These are phyloP conservation scores for Dryadula phaetusa DNA, from an alignment of 2,888 invertebrate genomes.

Conservation along the genomic window DNA sequence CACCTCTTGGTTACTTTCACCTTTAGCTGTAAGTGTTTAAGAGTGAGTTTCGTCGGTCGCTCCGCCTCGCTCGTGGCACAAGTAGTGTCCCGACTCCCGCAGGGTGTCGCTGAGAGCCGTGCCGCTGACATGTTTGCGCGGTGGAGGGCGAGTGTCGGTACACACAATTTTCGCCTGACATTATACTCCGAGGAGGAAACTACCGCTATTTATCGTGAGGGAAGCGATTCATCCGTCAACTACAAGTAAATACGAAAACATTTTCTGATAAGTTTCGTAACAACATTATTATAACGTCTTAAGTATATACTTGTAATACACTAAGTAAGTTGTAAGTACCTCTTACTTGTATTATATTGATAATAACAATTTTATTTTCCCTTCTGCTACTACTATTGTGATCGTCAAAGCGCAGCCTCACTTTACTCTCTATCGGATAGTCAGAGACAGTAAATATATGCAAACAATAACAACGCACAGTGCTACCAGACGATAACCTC, in stretches of 20 bases:
- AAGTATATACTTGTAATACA: neutral
- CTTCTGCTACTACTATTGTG: too few relatives aligned
- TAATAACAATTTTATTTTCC: too few relatives aligned
- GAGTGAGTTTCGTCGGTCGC: neutral
- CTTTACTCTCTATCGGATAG: too few relatives aligned
- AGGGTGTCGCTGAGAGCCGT: constrained; percentile 6
- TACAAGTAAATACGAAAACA: neutral
- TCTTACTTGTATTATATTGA: too few relatives aligned
- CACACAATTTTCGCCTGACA: constrained; percentile 13
- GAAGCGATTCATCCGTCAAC: constrained; percentile 14
- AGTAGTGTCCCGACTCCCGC: neutral
- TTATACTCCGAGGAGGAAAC: constrained; percentile 2
- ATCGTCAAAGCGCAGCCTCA: too few relatives aligned
- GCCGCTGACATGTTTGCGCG: constrained; percentile 31
- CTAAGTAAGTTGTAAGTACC: too few relatives aligned
- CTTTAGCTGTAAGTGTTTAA: neutral
- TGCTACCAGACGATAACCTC: too few relatives aligned
- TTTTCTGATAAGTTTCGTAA: neutral
- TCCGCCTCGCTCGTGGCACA: too few relatives aligned
- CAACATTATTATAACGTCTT: neutral
- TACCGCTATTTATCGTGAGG: constrained; percentile 7
- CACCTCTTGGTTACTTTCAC: neutral
- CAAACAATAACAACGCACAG: too few relatives aligned
- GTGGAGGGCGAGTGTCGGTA: constrained; percentile 10
- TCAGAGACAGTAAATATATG: too few relatives aligned